These are phyloP conservation scores for Pasiphila rectangulata DNA, from an alignment of 2,888 invertebrate genomes.

Conservation along the genomic window DNA sequence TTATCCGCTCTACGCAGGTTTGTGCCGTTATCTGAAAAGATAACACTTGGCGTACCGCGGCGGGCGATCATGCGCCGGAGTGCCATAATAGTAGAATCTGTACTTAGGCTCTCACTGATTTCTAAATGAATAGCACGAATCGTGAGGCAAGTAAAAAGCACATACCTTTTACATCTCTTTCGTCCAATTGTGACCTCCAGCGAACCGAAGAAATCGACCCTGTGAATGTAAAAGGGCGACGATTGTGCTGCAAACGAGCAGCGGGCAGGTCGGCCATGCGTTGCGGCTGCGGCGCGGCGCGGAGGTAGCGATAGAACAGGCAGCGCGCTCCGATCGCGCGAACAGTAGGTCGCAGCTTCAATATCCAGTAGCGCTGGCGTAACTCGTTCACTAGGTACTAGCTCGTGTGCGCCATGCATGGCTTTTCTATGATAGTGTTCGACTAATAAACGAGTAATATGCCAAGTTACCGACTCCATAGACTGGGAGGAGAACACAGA, in stretches of 20 bases:
- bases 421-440: too few relatives aligned
- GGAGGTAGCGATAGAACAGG: not conserved
- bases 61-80: constrained; percentile 32
- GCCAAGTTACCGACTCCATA: too few relatives aligned
- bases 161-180: constrained; percentile 27
- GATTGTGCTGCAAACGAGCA: constrained; percentile 29
- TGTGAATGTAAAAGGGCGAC: constrained; percentile 28
- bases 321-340: not conserved
- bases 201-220: constrained; percentile 33
- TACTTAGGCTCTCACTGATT: constrained; percentile 20
- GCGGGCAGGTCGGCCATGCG: constrained; percentile 33
- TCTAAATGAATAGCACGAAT: constrained; percentile 32
- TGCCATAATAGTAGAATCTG: constrained; percentile 32
- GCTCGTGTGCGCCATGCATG: too few relatives aligned
- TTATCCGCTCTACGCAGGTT: constrained; percentile 28
- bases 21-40: constrained; percentile 30
- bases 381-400: too few relatives aligned
- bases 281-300: not conserved
- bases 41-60: constrained; percentile 26
- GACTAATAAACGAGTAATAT: too few relatives aligned
- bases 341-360: too few relatives aligned
- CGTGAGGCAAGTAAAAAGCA: constrained; percentile 35
- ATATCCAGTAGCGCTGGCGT: too few relatives aligned
- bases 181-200: constrained; percentile 30
- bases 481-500: too few relatives aligned